These are phyloP conservation scores for Lota lota DNA, from an alignment of 2,113 vertebrate genomes.

Conservation along the genomic window DNA sequence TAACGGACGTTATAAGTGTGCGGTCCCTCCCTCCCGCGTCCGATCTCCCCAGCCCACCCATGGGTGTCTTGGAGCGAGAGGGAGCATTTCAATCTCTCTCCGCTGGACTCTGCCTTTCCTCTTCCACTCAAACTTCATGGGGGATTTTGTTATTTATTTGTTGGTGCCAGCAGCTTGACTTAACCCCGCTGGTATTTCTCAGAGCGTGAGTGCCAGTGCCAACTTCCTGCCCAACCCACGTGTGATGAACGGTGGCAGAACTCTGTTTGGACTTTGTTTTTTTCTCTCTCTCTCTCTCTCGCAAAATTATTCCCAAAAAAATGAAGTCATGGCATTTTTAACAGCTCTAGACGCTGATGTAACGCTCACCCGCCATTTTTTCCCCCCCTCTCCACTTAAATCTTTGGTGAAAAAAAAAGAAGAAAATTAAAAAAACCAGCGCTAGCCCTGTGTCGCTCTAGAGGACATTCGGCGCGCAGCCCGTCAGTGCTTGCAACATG, in stretches of 20 bases:
- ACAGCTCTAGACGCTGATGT: conserved; percentile 66
- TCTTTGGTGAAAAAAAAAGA: conserved; percentile 12
- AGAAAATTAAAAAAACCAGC: no score
- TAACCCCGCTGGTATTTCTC: conserved; percentile 53
- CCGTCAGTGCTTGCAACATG: conserved; percentile 38
- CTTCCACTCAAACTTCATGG: conserved; percentile 28
- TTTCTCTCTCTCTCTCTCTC: conserved; percentile 44
- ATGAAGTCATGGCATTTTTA: conserved; percentile 64
- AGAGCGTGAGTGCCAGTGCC: conserved; percentile 33
- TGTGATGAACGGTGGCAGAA: conserved; percentile 34
- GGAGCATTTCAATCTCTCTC: background rate
- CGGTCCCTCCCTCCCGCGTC: conserved; percentile 12
- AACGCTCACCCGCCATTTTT: conserved; percentile 35
- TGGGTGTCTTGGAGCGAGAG: conserved; percentile 29
- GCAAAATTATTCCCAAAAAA: conserved; percentile 58
- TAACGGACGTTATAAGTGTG: conserved; percentile 27
- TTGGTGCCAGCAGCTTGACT: conserved; percentile 40
- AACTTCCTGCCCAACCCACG: conserved; percentile 65
- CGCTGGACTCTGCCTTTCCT: conserved; percentile 7
- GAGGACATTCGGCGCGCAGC: background rate
- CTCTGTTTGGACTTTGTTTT: background rate
- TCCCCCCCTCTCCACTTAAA: conserved; percentile 27
- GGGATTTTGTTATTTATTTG: conserved; percentile 22
- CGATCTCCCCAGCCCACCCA: conserved; percentile 27
- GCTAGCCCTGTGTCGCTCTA: no score